phyloP scores from a whole-genome alignment of 1,140 invertebrate genomes.

The Caenorhabditis remanei region DNA sequence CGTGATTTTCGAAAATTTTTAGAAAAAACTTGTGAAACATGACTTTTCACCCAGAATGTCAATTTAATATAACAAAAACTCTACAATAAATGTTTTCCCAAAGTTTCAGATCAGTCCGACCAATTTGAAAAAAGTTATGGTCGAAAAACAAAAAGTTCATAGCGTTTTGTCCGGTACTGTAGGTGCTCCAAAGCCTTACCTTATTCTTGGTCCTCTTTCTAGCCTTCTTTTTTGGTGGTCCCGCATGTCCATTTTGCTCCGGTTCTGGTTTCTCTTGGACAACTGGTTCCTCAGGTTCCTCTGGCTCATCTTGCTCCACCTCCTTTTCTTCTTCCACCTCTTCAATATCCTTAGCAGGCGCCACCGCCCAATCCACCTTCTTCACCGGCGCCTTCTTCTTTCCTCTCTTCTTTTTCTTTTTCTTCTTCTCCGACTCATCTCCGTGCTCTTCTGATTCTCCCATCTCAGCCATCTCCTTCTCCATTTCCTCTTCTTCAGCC shows the following conservation, averaged over 20 bases:
- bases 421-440: constrained; percentile 47
- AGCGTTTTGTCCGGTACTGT: too few relatives aligned
- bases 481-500: constrained; percentile 18
- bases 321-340: constrained; percentile 66
- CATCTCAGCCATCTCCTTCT: constrained; percentile 64
- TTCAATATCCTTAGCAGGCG: constrained; percentile 32
- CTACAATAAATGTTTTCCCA: too few relatives aligned
- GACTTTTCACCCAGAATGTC: too few relatives aligned
- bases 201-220: constrained; percentile 65
- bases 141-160: too few relatives aligned
- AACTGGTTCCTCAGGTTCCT: constrained; percentile 25
- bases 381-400: constrained; percentile 61
- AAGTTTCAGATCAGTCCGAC: too few relatives aligned
- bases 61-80: too few relatives aligned
- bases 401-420: constrained; percentile 61
- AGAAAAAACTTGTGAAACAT: too few relatives aligned
- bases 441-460: constrained; percentile 40
- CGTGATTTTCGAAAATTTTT: too few relatives aligned
- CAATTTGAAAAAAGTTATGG: constrained; percentile 90
- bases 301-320: constrained; percentile 68
- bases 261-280: not conserved
- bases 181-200: not conserved
- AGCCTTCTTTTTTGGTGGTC: constrained; percentile 73
- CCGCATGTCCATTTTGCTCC: constrained; percentile 62
- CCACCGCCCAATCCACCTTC: not conserved